These are phyloP conservation scores for Vanacampus margaritifer DNA, from an alignment of 2,113 vertebrate genomes.

Conservation along the genomic window DNA sequence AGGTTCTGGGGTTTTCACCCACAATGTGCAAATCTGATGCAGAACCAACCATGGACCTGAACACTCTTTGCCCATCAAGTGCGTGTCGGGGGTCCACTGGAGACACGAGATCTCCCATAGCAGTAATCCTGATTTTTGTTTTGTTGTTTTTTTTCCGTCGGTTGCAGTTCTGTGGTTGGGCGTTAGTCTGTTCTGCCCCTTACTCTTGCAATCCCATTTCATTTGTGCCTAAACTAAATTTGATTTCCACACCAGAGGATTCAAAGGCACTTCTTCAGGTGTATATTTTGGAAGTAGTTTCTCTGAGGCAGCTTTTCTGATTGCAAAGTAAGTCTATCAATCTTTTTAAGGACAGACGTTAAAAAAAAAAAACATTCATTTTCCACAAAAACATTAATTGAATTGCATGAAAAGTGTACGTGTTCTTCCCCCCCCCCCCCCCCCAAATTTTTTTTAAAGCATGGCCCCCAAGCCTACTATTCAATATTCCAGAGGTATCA, in stretches of 20 bases:
- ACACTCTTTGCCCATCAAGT: slow-evolving; percentile 43
- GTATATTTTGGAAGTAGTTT: slow-evolving; percentile 53
- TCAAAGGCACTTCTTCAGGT: slow-evolving; percentile 60
- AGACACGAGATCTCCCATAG: slow-evolving; percentile 33
- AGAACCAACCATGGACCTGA: slow-evolving; percentile 35
- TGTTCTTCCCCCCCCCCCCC: too few relatives aligned
- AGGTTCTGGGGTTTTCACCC: slow-evolving; percentile 21
- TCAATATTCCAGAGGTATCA: slow-evolving; percentile 15
- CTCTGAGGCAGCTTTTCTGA: slow-evolving; percentile 53
- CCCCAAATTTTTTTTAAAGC: too few relatives aligned
- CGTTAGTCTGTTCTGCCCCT: slow-evolving; percentile 29
- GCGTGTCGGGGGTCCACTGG: slow-evolving; percentile 51
- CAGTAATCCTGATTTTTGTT: slow-evolving; percentile 58
- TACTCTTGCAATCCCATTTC: slow-evolving; percentile 52
- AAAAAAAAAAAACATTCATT: slow-evolving; percentile 32
- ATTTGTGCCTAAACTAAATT: slow-evolving; percentile 57
- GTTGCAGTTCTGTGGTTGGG: slow-evolving; percentile 44
- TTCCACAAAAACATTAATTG: slow-evolving; percentile 30
- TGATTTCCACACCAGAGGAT: slow-evolving; percentile 51
- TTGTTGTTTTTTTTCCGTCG: slow-evolving; percentile 12
- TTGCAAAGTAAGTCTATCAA: slow-evolving; percentile 45
- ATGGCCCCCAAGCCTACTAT: neutral
- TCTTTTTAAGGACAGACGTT: slow-evolving; percentile 54
- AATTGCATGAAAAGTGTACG: slow-evolving; percentile 22
- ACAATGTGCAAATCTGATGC: slow-evolving; percentile 37